Base-by-base conservation (phyloP, 2,113 vertebrate species). In the Pseudopodoces humilis region DNA sequence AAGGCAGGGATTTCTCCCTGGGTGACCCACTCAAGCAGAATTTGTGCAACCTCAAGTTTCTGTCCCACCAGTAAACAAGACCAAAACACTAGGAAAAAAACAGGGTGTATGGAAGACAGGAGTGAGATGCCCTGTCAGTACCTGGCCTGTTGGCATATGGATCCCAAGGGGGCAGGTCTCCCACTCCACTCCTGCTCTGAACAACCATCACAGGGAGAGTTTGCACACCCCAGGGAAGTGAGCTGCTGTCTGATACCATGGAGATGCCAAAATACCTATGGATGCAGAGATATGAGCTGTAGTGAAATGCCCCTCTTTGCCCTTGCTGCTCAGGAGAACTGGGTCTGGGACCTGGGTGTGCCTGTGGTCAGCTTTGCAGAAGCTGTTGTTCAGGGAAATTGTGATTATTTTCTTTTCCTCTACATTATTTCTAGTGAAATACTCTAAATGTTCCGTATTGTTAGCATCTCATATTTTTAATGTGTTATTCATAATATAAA, bases 71-170 rank as follows among this genome's bases (percentile, higher is more conserved):
- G 18, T 13, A 49, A 41, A 15, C 30, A 44, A n/a, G 11, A 49
- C 11, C n/a, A 39, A n/a, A 83, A 33, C 23, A 2, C 44, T 21
- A 33, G 24, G 23, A 7, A 41, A 78, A n/a, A 4, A 0, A 0
- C 15, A 12, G 16, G 7, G 7, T 1, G 1, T 56, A 44, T 56
- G 55, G 43, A 41, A 82, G 27, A 25, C 71, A 41, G 62, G 35
- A 70, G 55, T 0, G 0, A 83, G 39, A 30, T 53, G n/a, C 15
- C 11, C 33, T 31, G n/a, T 10, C 46, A 33, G 35, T 7, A 3
- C n/a, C 41, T 30, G 25, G 37, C 19, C 5, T 25, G 25, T 27
- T 52, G 33, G 44, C 17, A 15, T 27, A 20, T 37, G 21, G 53
- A 27, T 60, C 37, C 72, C 46, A 25, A 52, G 21, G 31, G 6